Percentiles rank a stretch among this genome's conserved stretches.
Evolutionary conservation across 2,797 vertebrate species (phyloP).

Genomic region (Myiothlypis coronata): DNA sequence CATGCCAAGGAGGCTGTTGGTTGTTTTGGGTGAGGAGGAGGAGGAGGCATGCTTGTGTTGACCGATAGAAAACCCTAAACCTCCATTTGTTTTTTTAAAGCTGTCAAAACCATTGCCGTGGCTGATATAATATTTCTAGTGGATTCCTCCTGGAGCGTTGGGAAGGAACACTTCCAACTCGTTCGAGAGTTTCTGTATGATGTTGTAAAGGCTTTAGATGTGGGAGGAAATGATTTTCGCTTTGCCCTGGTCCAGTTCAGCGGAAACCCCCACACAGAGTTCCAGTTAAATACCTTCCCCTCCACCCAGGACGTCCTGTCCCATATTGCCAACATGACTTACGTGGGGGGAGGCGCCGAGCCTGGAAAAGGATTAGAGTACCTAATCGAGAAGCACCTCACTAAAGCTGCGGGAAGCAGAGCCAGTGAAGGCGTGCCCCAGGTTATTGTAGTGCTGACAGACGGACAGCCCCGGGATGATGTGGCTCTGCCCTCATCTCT

Average conservation of each 20-base stretch:
- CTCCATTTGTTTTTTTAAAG: slow-evolving; percentile 83
- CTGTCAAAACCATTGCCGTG: slow-evolving; percentile 79
- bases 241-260: slow-evolving; percentile 85
- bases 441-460: slow-evolving; percentile 85
- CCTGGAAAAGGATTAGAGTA: slow-evolving; percentile 86
- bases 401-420: slow-evolving; percentile 83
- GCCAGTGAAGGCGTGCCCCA: slow-evolving; percentile 79
- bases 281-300: slow-evolving; percentile 84
- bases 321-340: slow-evolving; percentile 82
- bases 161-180: slow-evolving; percentile 86
- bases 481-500: slow-evolving; percentile 78
- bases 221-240: slow-evolving; percentile 78
- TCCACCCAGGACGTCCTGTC: slow-evolving; percentile 78
- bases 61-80: slow-evolving; percentile 72
- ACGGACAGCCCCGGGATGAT: slow-evolving; percentile 80
- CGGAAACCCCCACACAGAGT: slow-evolving; percentile 79
- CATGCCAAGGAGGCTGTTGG: neutral
- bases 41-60: neutral
- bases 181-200: slow-evolving; percentile 85
- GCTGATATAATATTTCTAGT: slow-evolving; percentile 94
- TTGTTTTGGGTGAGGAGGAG: neutral
- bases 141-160: slow-evolving; percentile 88
- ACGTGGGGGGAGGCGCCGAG: slow-evolving; percentile 77
- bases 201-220: slow-evolving; percentile 82
- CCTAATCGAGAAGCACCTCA: slow-evolving; percentile 80